phyloP scores from a whole-genome alignment of 2,113 vertebrate species.

The Myotis yumanensis region DNA sequence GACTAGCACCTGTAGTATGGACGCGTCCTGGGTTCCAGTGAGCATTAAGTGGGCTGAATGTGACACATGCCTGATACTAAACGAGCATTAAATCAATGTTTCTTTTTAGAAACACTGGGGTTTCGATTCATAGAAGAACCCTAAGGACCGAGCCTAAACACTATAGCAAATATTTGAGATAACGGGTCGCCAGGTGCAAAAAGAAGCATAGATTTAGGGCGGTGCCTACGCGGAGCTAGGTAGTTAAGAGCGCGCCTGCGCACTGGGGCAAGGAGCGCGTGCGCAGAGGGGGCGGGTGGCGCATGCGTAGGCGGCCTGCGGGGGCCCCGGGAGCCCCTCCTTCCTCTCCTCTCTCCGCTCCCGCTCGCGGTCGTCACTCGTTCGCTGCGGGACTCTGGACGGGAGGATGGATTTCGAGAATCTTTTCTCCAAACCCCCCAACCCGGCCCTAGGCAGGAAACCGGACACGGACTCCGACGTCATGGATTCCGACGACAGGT shows the following conservation, averaged over 20 bases:
- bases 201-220: rapidly evolving
- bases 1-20: neutral
- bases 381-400: rapidly evolving
- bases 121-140: neutral
- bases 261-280: neutral
- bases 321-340: rapidly evolving
- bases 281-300: neutral
- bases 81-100: neutral
- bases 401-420: conserved; percentile 95
- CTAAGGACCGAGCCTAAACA: neutral
- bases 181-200: rapidly evolving
- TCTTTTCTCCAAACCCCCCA: conserved; percentile 98
- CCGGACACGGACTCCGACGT: neutral
- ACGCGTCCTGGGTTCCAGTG: neutral
- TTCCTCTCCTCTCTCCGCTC: rapidly evolving
- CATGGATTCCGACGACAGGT: conserved; percentile 42
- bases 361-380: rapidly evolving
- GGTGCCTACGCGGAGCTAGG: neutral
- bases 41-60: neutral
- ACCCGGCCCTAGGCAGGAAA: conserved; percentile 96
- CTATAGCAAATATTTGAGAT: rapidly evolving
- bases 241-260: rapidly evolving
- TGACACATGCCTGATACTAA: neutral
- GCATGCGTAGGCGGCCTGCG: rapidly evolving
- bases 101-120: neutral